Conservation (phyloP, 2,797 vertebrate genomes). For the Euthynnus affinis region DNA sequence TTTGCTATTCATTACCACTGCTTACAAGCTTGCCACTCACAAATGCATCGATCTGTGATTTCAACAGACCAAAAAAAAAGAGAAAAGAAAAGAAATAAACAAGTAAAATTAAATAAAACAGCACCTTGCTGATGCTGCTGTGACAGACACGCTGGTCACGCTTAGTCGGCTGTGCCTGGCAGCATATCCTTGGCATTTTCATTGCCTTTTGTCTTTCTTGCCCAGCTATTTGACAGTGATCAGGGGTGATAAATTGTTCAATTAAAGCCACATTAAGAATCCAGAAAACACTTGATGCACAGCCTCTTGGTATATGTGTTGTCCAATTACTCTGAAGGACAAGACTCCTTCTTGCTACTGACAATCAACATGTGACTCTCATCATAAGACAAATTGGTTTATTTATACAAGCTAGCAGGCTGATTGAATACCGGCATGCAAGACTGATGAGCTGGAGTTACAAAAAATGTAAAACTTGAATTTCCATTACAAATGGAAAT, state of each 20-base stretch:
- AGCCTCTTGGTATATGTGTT: slow-evolving; percentile 70
- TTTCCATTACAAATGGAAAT: slow-evolving; percentile 39
- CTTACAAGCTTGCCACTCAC: slow-evolving; percentile 64
- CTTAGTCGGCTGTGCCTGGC: slow-evolving; percentile 55
- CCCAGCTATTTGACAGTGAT: slow-evolving; percentile 80
- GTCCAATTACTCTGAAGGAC: slow-evolving; percentile 79
- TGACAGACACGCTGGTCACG: slow-evolving; percentile 61
- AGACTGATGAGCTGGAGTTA: slow-evolving; percentile 61
- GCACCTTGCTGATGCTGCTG: slow-evolving; percentile 43
- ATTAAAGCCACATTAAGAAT: slow-evolving; percentile 82
- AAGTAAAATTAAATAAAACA: slow-evolving; percentile 45
- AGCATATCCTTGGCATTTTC: slow-evolving; percentile 65
- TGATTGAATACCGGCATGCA: slow-evolving; percentile 61
- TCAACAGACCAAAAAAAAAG: slow-evolving; percentile 27
- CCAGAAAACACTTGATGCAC: slow-evolving; percentile 63
- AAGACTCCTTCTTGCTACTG: slow-evolving; percentile 70
- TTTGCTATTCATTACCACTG: slow-evolving; percentile 52
- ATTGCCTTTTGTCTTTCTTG: slow-evolving; percentile 69
- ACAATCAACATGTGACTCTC: slow-evolving; percentile 78
- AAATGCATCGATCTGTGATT: slow-evolving; percentile 64
- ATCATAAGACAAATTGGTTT: slow-evolving; percentile 77
- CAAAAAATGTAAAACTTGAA: slow-evolving; percentile 11
- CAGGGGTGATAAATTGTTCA: slow-evolving; percentile 83
- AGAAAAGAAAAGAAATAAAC: slow-evolving; percentile 30
- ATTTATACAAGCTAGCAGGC: slow-evolving; percentile 68